Evolutionary conservation across 1,140 invertebrate genomes (phyloP), one percentile per base, ranked within the genome.

Genomic region (Bicyclus anynana): DNA sequence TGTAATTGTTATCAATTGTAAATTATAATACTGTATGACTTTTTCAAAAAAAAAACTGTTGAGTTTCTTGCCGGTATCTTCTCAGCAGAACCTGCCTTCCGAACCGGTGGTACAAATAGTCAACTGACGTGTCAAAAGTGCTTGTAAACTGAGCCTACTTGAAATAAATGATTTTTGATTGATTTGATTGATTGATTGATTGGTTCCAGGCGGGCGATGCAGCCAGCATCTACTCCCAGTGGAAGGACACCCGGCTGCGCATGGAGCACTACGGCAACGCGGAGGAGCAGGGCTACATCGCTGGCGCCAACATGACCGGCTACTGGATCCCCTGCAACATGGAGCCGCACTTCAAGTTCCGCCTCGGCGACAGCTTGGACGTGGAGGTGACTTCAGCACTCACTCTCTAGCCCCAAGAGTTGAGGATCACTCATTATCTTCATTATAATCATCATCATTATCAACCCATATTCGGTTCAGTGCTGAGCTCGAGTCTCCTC

Each of bases 281-380:
- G 0, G 61, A 62, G 56, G 69, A 81, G 64, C 72, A 76, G 54
- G 83, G 83, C 1, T 18, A 44, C 64, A 26, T 80, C 4, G 83
- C 83, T 2, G 83, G 80, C 23, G 71, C 77, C 47, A 86, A 86
- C 64, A 86, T 86, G 83, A 68, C 83, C 2, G 83, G 83, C 13
- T 74, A 72, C 63, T 84, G 80, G 80, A 53, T 48, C 0, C 65
- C 76, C 1, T 68, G 67, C 66, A 84, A 83, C 58, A 73, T 80
- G 62, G 83, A 86, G 58, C 79, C 76, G 1, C 69, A 78, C 62
- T 84, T 62, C 50, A 67, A 60, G 53, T 38, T 86, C 9, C 12
- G 20, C 21, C 66, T 86, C 2, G 77, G 68, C 0, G 62, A 70
- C 0, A 21, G 53, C 3, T 35, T 86, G 3, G 27, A 77, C 10